These are phyloP conservation scores for Pyrocephalus nanus DNA, from an alignment of 2,797 vertebrate genomes.

Conservation along the genomic window DNA sequence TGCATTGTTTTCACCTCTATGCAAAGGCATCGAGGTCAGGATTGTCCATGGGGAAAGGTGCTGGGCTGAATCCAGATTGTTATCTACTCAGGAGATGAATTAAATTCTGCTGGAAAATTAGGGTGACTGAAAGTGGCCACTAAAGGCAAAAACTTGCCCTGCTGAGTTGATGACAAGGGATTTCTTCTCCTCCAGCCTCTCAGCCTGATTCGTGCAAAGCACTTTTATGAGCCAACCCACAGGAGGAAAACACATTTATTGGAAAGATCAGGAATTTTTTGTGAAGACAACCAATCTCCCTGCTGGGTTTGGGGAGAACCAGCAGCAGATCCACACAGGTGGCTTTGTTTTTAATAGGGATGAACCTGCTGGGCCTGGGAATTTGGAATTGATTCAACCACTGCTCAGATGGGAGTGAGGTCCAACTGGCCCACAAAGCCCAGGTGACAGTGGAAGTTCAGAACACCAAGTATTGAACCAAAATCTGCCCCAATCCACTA, in stretches of 20 bases:
- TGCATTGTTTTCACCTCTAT: background rate
- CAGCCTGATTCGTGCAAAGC: background rate
- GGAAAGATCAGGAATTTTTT: background rate
- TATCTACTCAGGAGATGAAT: background rate
- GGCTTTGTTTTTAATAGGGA: conserved; percentile 18
- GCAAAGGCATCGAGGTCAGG: background rate
- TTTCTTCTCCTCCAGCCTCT: background rate
- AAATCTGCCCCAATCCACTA: background rate
- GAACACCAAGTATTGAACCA: background rate
- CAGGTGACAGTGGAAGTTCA: background rate
- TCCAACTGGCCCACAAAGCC: background rate
- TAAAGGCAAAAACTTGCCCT: background rate
- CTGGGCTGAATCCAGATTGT: background rate
- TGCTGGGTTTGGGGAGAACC: no score
- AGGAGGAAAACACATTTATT: background rate
- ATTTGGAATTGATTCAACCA: conserved; percentile 44
- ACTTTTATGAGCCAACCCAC: background rate
- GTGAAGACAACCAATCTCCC: background rate
- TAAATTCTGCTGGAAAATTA: conserved; percentile 12
- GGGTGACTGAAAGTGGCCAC: background rate
- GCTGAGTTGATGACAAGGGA: background rate
- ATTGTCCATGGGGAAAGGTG: background rate
- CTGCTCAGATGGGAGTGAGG: background rate
- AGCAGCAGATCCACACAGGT: background rate
- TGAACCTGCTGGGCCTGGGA: conserved; percentile 30